Conservation (phyloP, 37 sponge, comb jelly and placozoan genomes). For the Ephydatia muelleri region DNA sequence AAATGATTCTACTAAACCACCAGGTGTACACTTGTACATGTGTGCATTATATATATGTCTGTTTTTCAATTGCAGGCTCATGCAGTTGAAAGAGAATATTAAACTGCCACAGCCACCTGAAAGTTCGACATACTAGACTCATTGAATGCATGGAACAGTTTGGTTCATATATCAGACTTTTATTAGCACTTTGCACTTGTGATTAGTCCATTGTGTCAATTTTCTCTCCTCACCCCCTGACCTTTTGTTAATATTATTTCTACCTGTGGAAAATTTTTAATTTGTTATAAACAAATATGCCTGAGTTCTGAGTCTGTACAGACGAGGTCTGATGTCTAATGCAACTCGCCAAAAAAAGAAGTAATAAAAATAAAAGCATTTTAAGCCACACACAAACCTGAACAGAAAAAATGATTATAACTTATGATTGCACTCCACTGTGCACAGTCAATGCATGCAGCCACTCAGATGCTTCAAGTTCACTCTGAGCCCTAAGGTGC, state of each 20-base stretch:
- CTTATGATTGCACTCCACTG: slow-evolving; percentile 6
- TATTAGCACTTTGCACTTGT: background rate
- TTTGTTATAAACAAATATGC: background rate
- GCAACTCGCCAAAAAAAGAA: too few species aligned
- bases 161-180: background rate
- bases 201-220: background rate
- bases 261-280: background rate
- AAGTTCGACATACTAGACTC: slow-evolving; percentile 57
- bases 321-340: too few species aligned
- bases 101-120: slow-evolving; percentile 89
- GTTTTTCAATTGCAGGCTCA: slow-evolving; percentile 38
- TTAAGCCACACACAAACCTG: too few species aligned
- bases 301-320: too few species aligned
- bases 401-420: too few species aligned
- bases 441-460: slow-evolving; percentile 26
- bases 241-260: background rate
- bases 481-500: slow-evolving; percentile 44
- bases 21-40: background rate
- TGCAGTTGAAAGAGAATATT: slow-evolving; percentile 78
- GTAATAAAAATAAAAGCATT: too few species aligned
- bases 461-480: slow-evolving; percentile 39
- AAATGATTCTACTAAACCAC: background rate
- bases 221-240: background rate
- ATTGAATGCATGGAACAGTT: background rate
- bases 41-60: background rate